These are phyloP conservation scores for Philereme transversata DNA, from an alignment of 2,888 invertebrate species.

Conservation along the genomic window DNA sequence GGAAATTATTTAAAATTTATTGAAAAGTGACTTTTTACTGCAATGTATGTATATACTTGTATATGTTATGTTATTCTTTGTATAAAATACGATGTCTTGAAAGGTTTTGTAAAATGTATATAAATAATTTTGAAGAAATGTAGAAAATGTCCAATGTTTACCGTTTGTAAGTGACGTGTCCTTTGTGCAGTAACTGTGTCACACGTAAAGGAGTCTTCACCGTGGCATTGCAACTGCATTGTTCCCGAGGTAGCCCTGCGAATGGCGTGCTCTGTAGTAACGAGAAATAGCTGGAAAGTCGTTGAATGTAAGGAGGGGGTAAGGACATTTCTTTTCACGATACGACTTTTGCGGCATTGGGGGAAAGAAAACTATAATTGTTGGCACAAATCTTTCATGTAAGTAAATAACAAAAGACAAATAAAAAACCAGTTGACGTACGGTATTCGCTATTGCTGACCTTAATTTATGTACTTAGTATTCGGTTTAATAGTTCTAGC, in stretches of 20 bases:
- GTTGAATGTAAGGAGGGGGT: slow-evolving; percentile 11
- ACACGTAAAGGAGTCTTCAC: slow-evolving; percentile 69
- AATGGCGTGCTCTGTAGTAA: slow-evolving; percentile 35
- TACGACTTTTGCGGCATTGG: slow-evolving; percentile 17
- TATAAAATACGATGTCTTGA: too few relatives aligned
- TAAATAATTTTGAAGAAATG: too few relatives aligned
- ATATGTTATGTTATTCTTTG: too few relatives aligned
- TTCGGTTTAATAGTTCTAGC: too few relatives aligned
- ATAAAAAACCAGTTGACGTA: too few relatives aligned
- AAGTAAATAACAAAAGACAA: too few relatives aligned
- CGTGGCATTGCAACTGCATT: slow-evolving; percentile 64
- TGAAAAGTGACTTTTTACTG: too few relatives aligned
- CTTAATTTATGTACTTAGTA: too few relatives aligned
- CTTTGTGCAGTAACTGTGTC: slow-evolving; percentile 67
- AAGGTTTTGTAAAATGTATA: too few relatives aligned
- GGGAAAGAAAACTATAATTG: slow-evolving; percentile 10
- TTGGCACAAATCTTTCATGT: not conserved
- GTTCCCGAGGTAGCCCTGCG: slow-evolving; percentile 49
- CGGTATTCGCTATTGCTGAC: too few relatives aligned
- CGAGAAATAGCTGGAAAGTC: slow-evolving; percentile 25
- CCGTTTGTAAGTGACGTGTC: slow-evolving; percentile 63
- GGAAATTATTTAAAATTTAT: too few relatives aligned
- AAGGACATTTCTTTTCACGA: slow-evolving; percentile 27
- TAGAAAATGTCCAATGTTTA: slow-evolving; percentile 29
- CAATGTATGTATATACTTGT: too few relatives aligned